Base-by-base conservation (phyloP, 2,888 invertebrate genomes). In the Atrina japonica region DNA sequence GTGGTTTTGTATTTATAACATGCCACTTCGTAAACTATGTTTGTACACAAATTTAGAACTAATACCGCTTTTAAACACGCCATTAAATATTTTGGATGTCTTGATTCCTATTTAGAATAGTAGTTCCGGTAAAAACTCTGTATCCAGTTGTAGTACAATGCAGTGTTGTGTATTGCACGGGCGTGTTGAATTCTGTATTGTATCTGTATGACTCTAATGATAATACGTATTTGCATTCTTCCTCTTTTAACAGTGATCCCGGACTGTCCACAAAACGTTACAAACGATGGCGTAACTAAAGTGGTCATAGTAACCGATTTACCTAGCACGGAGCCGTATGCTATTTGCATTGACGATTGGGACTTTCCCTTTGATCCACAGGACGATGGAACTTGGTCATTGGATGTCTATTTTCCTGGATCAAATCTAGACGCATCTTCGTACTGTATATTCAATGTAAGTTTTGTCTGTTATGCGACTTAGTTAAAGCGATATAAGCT, bases 301-400 rank as follows among this genome's bases (percentile, higher is more conserved):
- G n/a, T 63, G 16, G 52, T 41, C 11, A 41, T 63, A 3, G 11
- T 49, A 2, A 52, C 63, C 6, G 63, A 63, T 41, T 21, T 63
- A 14, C 63, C 63, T 6, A 21, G 18, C 7, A 49, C 63, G 6
- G 49, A 50, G 25, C 63, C 63, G 21, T 47, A 52, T 29, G 63
- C 63, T 7, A 9, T 41, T 16, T 63, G 63, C n/a, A 6, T 6
- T n/a, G 35, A 29, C n/a, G 30, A 61, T 23, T 45, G 41, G n/a
- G 52, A 63, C 25, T 63, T 63, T 25, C 6, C 6, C 11, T 63
- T 63, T 52, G 21, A 14, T 9, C 25, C 18, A 23, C 14, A 63
- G 6, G 11, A 7, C 21, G 16, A n/a, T n/a, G 52, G 52, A 3
- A 52, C 11, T 1, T 63, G 25, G 21, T 11, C 14, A 5, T n/a